Conservation (phyloP, 2,888 invertebrate species). For the Drosophila robusta region DNA sequence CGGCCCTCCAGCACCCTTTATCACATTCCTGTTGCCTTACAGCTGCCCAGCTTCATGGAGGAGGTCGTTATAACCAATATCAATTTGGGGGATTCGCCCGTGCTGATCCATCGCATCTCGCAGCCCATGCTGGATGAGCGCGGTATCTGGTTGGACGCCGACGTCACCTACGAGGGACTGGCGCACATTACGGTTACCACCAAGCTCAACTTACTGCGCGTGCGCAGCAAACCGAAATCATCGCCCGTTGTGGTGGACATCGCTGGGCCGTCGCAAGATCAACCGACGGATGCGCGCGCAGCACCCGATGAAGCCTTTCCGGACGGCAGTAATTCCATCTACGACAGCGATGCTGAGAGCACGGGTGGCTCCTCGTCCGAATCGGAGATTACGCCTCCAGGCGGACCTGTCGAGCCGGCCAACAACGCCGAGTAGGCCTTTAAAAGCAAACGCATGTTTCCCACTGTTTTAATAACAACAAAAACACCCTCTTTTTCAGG, state of each 20-base stretch:
- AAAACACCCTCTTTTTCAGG: conserved; percentile 32
- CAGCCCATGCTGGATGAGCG: conserved; percentile 90
- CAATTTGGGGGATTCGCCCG: conserved; percentile 88
- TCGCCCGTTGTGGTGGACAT: conserved; percentile 23
- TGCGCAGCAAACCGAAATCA: conserved; percentile 71
- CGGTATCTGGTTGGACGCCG: conserved; percentile 94
- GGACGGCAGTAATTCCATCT: conserved; percentile 76
- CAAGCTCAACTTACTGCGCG: conserved; percentile 88
- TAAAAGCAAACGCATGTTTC: not conserved
- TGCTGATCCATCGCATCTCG: conserved; percentile 87
- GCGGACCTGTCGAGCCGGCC: conserved; percentile 50
- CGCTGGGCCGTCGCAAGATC: conserved; percentile 20
- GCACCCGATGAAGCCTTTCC: conserved; percentile 35
- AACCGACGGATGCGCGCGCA: conserved; percentile 29
- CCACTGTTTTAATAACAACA: not conserved
- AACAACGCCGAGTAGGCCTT: conserved; percentile 72
- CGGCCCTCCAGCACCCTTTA: too few species aligned
- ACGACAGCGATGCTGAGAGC: conserved; percentile 85
- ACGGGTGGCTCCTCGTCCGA: conserved; percentile 84
- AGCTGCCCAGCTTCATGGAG: conserved; percentile 93
- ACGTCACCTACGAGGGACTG: conserved; percentile 90
- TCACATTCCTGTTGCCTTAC: not conserved
- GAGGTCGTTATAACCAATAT: conserved; percentile 90
- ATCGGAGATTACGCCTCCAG: conserved; percentile 75
- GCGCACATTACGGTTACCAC: conserved; percentile 93